Evolutionary conservation across 2,888 invertebrate genomes (phyloP), one percentile per base, ranked within the genome.

Genomic region (Dione vanillae): DNA sequence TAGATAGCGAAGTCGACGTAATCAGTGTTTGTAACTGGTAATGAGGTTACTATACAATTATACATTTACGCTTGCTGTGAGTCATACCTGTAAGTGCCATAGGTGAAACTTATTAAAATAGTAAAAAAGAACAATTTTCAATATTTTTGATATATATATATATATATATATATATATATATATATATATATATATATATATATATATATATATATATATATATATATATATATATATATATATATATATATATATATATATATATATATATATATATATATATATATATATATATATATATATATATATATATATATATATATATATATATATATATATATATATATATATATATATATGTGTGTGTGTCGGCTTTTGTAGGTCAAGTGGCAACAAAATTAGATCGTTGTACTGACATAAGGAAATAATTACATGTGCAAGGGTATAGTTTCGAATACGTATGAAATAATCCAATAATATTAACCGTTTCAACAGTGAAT

Each of bases 1-100:
- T 56, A 67, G 61, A 67, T 61, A 61, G 59, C 41, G 3, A 16
- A 47, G 54, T 58, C 16, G 40, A 19, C 59, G 40, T 49, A 61
- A 58, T 59, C 61, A 64, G 37, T 49, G 47, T 1, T 49, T 64
- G 49, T 47, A 47, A 37, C 37, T 47, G 45, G 62, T 49, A 49
- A 64, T 64, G 37, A 49, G 62, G 47, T 37, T 47, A 62, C 59
- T 59, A 20, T 43, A 59, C 14, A 59, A 43, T 43, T 43, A 59
- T 20, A 20, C 10, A 56, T 40, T 37, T 16, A 59, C 20, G 27
- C 10, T 19, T 40, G 20, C 5, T 20, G 9, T 43, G 14, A 43
- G 19, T 11, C 12, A 6, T 54, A 35, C 8, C 35, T n/a, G 27
- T n/a, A 54, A 1, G 27, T 27, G 3, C n/a, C 14, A 35, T 20